phyloP scores from a whole-genome alignment of 2,113 vertebrate species.

The Geococcyx californianus region DNA sequence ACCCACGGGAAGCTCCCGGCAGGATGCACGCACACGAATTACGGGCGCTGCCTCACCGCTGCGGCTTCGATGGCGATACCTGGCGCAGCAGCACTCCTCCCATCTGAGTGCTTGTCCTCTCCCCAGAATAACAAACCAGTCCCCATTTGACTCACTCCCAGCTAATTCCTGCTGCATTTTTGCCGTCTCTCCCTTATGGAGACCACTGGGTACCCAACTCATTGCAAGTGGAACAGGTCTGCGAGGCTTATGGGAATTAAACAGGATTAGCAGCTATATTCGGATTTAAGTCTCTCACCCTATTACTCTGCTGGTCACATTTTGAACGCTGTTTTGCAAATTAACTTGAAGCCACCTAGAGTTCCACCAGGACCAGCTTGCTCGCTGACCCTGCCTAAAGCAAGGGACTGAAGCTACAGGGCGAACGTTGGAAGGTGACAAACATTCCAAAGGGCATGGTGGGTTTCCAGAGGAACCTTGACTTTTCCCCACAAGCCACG shows the following conservation, averaged over 20 bases:
- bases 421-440: neutral
- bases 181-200: neutral
- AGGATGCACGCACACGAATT: neutral
- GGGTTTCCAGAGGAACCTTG: neutral
- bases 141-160: neutral
- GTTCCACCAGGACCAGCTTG: neutral
- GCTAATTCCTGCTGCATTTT: constrained; percentile 27
- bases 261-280: constrained; percentile 78
- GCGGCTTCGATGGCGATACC: accelerated
- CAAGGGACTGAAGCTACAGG: neutral
- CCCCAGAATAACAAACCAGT: neutral
- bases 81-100: accelerated
- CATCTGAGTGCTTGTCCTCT: neutral
- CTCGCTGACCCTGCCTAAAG: neutral
- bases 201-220: neutral
- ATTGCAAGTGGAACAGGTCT: constrained; percentile 57
- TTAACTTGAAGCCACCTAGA: constrained; percentile 24
- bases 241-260: constrained; percentile 73
- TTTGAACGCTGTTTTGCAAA: constrained; percentile 49
- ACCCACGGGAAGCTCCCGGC: accelerated
- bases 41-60: neutral
- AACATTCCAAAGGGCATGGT: neutral
- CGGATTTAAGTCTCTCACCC: constrained; percentile 79
- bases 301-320: constrained; percentile 68
- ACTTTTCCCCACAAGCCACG: neutral